Conservation (phyloP, 2,888 invertebrate genomes). For the Pilophorus perplexus region DNA sequence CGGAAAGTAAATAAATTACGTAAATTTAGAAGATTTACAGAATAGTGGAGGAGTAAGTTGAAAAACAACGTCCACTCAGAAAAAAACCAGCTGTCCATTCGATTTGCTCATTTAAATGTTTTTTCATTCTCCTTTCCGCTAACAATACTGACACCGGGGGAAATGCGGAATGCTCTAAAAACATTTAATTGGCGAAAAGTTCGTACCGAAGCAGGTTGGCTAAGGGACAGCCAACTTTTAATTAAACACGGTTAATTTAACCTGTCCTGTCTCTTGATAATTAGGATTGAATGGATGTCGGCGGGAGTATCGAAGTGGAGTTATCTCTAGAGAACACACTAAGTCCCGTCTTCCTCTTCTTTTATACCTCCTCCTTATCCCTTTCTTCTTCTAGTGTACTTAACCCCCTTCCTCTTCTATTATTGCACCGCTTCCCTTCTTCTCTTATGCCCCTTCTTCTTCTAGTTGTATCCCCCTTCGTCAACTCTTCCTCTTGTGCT, state of each 20-base stretch:
- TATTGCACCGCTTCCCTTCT: background rate
- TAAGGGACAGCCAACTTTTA: slow-evolving; percentile 14
- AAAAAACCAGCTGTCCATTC: too few relatives aligned
- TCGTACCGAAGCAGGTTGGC: background rate
- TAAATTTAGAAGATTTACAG: too few relatives aligned
- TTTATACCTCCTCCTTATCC: background rate
- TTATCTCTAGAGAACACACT: slow-evolving; percentile 28
- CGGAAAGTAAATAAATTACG: too few relatives aligned
- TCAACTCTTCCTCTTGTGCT: background rate
- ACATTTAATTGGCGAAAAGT: slow-evolving; percentile 30
- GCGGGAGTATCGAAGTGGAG: slow-evolving; percentile 25
- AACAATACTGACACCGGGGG: too few relatives aligned
- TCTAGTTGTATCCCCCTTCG: background rate
- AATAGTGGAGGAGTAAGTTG: too few relatives aligned
- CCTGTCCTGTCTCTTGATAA: slow-evolving; percentile 32
- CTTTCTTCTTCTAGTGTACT: slow-evolving; percentile 25
- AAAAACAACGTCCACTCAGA: too few relatives aligned
- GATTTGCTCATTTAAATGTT: too few relatives aligned
- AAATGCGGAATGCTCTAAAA: slow-evolving; percentile 7
- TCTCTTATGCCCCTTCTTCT: background rate
- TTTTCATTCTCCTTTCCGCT: too few relatives aligned
- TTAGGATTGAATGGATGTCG: slow-evolving; percentile 33
- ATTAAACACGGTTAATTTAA: slow-evolving; percentile 38
- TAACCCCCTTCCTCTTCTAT: background rate
- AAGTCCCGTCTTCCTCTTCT: background rate